A percentile compares a stretch with the other conserved stretches of the same genome.
Conservation (phyloP, 2,888 invertebrate genomes). For the Hydrotaea cyrtoneurina region DNA sequence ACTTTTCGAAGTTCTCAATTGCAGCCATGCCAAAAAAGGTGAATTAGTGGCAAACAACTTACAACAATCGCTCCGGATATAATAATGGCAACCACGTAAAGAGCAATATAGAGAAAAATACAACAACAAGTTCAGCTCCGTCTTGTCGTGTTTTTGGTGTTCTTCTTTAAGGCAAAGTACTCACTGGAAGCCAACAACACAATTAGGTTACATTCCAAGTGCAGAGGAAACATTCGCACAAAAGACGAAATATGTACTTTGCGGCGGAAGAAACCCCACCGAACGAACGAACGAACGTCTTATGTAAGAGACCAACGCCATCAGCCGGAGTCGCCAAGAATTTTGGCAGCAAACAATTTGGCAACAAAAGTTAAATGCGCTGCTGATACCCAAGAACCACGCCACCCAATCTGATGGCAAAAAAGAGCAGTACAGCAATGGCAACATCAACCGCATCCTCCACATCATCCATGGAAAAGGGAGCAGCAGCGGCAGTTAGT, state of each 20-base stretch:
- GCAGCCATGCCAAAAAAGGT: too few relatives aligned
- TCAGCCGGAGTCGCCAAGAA: neutral
- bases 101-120: neutral
- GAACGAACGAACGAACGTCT: neutral
- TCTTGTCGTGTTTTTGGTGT: too few relatives aligned
- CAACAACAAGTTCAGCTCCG: neutral
- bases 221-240: neutral
- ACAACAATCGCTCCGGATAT: too few relatives aligned
- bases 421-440: neutral
- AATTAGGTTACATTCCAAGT: neutral
- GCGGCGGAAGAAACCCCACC: neutral
- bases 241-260: too few relatives aligned
- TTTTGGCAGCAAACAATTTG: constrained; percentile 6
- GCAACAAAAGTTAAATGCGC: constrained; percentile 16
- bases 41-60: too few relatives aligned
- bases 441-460: neutral
- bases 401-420: neutral
- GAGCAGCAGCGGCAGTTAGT: constrained; percentile 29
- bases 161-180: neutral
- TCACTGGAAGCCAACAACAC: constrained; percentile 5
- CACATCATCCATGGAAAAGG: neutral
- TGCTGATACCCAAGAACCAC: neutral
- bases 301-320: constrained; percentile 16
- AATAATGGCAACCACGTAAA: too few relatives aligned
- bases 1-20: too few relatives aligned